Percentiles rank a stretch among this genome's conserved stretches.
These are phyloP conservation scores for Poicephalus meyeri DNA, from an alignment of 2,113 vertebrate genomes.

Conservation along the genomic window DNA sequence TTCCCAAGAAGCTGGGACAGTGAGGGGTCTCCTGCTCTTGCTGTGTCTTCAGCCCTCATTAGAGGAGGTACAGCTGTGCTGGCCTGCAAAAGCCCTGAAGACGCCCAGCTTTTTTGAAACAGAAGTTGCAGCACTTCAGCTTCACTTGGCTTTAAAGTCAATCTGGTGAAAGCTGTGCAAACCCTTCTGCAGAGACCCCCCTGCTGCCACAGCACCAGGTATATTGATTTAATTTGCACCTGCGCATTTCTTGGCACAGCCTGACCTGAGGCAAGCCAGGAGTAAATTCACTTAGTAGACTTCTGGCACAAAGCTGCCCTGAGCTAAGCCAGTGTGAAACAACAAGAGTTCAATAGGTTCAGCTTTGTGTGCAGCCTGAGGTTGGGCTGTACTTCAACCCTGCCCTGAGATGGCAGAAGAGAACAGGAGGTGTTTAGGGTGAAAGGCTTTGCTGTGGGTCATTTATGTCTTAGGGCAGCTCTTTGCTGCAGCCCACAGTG, in stretches of 20 bases:
- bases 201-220: neutral
- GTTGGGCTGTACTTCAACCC: neutral
- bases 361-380: neutral
- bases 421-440: neutral
- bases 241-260: slow-evolving; percentile 31
- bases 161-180: neutral
- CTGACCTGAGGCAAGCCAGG: neutral
- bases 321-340: neutral
- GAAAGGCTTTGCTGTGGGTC: neutral
- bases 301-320: slow-evolving; percentile 47
- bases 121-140: fast-evolving
- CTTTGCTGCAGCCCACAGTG: neutral
- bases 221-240: slow-evolving; percentile 56
- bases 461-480: neutral
- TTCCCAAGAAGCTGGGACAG: neutral
- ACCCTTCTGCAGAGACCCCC: neutral
- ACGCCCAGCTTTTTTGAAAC: fast-evolving
- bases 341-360: neutral
- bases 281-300: slow-evolving; percentile 7
- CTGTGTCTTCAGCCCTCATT: neutral
- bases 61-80: neutral
- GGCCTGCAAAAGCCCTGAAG: neutral
- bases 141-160: neutral
- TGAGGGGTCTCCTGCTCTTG: fast-evolving
- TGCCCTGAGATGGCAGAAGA: neutral